Evolutionary conservation across 2,797 vertebrate genomes (phyloP).

Genomic region (Mallotus villosus): DNA sequence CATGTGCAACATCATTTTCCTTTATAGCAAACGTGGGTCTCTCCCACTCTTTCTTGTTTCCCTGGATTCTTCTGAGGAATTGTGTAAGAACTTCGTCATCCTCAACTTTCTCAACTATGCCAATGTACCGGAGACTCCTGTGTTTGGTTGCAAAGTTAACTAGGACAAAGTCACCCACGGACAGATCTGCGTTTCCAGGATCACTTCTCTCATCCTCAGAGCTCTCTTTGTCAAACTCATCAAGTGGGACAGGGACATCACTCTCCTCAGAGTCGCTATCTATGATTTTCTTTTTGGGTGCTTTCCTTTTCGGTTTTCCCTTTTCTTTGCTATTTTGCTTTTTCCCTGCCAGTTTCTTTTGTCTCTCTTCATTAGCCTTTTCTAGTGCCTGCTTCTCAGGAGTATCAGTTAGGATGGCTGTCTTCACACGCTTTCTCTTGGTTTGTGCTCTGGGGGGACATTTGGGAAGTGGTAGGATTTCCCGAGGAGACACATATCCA

Average conservation of each 20-base stretch:
- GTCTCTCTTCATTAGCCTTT: conserved; percentile 19
- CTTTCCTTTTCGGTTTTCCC: conserved; percentile 29
- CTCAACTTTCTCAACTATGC: conserved; percentile 34
- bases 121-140: conserved; percentile 34
- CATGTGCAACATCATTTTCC: conserved; percentile 25
- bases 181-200: conserved; percentile 29
- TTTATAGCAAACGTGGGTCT: no score
- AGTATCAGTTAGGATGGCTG: conserved; percentile 32
- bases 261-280: conserved; percentile 28
- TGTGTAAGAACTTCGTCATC: conserved; percentile 21
- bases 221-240: conserved; percentile 31
- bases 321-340: conserved; percentile 18
- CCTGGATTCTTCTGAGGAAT: background rate
- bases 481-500: conserved; percentile 22
- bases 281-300: conserved; percentile 27
- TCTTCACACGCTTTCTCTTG: conserved; percentile 27
- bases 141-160: conserved; percentile 26
- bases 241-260: conserved; percentile 32
- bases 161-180: conserved; percentile 30
- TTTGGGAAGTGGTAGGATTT: conserved; percentile 29
- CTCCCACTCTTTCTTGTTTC: conserved; percentile 30
- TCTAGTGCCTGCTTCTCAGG: conserved; percentile 32
- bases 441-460: conserved; percentile 24
- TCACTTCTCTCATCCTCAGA: conserved; percentile 27
- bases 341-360: conserved; percentile 12